Conservation (phyloP, 2,113 vertebrate genomes). For the Cavia aperea region DNA sequence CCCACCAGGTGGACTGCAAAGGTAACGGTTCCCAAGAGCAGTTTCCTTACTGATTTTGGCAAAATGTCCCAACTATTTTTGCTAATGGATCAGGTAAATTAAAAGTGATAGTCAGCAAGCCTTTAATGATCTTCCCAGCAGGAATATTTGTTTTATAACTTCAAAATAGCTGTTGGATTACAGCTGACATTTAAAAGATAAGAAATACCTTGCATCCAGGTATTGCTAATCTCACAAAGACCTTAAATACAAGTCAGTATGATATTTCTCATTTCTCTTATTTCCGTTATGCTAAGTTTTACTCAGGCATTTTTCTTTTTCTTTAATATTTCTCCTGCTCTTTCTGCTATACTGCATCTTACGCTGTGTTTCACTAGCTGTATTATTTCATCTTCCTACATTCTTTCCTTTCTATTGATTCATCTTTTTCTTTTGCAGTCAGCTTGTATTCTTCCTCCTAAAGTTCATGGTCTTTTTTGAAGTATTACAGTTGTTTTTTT, state of each 20-base stretch:
- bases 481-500: neutral
- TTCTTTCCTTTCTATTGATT: neutral
- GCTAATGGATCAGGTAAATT: neutral
- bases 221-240: neutral
- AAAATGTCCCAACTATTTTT: neutral
- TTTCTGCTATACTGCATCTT: neutral
- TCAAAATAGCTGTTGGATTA: neutral
- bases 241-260: neutral
- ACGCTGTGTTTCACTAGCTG: neutral
- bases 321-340: neutral
- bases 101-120: neutral
- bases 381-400: neutral
- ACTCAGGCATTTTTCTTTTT: neutral
- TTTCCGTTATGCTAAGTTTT: neutral
- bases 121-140: neutral
- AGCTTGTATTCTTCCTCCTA: neutral
- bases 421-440: neutral
- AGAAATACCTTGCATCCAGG: neutral
- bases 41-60: neutral
- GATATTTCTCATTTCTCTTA: neutral
- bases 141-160: slow-evolving; percentile 1
- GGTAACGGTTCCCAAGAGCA: neutral
- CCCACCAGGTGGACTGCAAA: no score
- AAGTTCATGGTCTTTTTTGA: neutral
- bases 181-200: neutral